A percentile compares a stretch with the other conserved stretches of the same genome.
phyloP scores from a whole-genome alignment of 2,888 invertebrate species.

The Patella caerulea region DNA sequence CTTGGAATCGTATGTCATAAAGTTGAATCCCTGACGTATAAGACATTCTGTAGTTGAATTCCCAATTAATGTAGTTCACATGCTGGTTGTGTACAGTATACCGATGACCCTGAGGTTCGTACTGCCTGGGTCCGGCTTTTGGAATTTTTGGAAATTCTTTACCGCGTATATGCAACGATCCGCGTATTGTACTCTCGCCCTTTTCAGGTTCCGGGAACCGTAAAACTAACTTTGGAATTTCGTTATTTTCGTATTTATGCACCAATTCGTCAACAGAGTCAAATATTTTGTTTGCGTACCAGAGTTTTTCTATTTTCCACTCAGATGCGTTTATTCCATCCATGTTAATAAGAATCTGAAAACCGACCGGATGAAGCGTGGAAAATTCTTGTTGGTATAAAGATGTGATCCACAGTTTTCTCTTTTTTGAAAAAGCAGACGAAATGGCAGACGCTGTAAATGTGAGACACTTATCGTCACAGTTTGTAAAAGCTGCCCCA shows the following conservation, averaged over 20 bases:
- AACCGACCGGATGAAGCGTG: constrained; percentile 49
- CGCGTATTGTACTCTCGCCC: constrained; percentile 21
- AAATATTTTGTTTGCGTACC: constrained; percentile 40
- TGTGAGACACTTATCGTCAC: constrained; percentile 35
- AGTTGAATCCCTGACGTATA: constrained; percentile 49
- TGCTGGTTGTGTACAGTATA: constrained; percentile 50
- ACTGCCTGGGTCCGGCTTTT: constrained; percentile 44
- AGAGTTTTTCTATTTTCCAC: constrained; percentile 37
- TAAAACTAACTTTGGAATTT: constrained; percentile 13
- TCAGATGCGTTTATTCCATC: constrained; percentile 20
- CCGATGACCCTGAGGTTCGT: constrained; percentile 53
- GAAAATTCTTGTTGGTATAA: constrained; percentile 40
- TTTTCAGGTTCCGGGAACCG: constrained; percentile 13
- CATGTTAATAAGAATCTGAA: constrained; percentile 47
- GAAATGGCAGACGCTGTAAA: constrained; percentile 28
- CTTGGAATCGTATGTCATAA: constrained; percentile 49
- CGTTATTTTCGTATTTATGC: constrained; percentile 19
- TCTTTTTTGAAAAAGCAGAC: constrained; percentile 23
- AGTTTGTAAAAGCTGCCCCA: constrained; percentile 26
- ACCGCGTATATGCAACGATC: constrained; percentile 42
- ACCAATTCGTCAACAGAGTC: constrained; percentile 32
- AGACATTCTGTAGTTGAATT: constrained; percentile 54
- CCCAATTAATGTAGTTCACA: constrained; percentile 59
- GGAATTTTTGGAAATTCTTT: constrained; percentile 28
- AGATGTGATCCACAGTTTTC: constrained; percentile 42